These are phyloP conservation scores for Ferrisia virgata DNA, from an alignment of 2,888 invertebrate species.

Conservation along the genomic window DNA sequence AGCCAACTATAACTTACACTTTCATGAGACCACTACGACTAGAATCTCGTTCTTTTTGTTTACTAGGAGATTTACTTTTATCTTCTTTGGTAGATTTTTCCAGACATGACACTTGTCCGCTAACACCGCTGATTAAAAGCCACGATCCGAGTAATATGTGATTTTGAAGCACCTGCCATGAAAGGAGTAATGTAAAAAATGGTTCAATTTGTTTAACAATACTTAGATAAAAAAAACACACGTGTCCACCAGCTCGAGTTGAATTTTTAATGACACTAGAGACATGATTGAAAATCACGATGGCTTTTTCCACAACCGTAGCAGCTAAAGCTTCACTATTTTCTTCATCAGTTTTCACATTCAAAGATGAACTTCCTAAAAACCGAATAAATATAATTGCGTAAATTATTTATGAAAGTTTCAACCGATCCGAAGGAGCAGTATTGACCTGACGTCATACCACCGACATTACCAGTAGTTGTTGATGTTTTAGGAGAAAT, in stretches of 20 bases:
- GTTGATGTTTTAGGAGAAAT: constrained; percentile 58
- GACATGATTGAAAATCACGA: constrained; percentile 79
- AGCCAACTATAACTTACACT: constrained; percentile 56
- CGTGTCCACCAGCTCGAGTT: constrained; percentile 82
- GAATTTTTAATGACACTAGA: constrained; percentile 78
- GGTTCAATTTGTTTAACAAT: neutral
- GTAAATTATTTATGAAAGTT: neutral
- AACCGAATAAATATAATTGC: neutral
- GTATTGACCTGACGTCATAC: neutral
- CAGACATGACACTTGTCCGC: constrained; percentile 71
- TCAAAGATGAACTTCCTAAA: neutral
- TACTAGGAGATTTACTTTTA: constrained; percentile 58
- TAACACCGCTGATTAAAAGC: constrained; percentile 81
- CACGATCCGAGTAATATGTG: constrained; percentile 84
- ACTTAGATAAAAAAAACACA: constrained; percentile 56
- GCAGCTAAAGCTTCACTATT: constrained; percentile 77
- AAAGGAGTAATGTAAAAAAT: constrained; percentile 45
- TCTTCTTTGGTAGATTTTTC: constrained; percentile 55
- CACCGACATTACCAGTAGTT: constrained; percentile 41
- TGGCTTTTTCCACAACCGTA: constrained; percentile 79
- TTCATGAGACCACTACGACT: constrained; percentile 68
- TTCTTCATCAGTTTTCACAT: constrained; percentile 63
- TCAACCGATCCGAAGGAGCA: neutral
- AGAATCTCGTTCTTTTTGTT: constrained; percentile 57
- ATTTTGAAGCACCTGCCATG: constrained; percentile 75